A percentile compares a stretch with the other conserved stretches of the same genome.
These are phyloP conservation scores for Macrotus californicus DNA, from an alignment of 2,113 vertebrate species.

Conservation along the genomic window DNA sequence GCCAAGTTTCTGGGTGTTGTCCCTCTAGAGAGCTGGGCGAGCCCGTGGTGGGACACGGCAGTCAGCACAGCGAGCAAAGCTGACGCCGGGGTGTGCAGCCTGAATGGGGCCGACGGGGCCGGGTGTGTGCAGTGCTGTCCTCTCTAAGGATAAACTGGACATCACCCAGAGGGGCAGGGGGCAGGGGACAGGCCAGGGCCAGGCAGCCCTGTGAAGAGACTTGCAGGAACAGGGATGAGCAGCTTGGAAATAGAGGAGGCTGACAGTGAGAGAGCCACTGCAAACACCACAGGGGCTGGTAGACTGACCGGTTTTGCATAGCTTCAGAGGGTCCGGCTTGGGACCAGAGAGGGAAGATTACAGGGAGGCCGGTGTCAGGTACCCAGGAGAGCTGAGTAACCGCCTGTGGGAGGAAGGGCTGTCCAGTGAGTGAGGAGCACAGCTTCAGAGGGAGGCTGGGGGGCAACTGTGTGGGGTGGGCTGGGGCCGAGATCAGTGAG, in stretches of 20 bases:
- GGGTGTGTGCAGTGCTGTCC: rapidly evolving
- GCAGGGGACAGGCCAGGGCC: neutral
- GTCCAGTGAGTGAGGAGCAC: neutral
- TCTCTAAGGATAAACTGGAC: neutral
- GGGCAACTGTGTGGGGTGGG: neutral
- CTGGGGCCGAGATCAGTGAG: neutral
- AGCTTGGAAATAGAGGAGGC: neutral
- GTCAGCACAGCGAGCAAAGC: too few species aligned
- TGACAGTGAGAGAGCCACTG: neutral
- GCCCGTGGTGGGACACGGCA: rapidly evolving
- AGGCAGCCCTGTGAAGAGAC: neutral
- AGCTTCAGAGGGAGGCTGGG: neutral
- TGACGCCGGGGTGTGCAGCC: neutral
- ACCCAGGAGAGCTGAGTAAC: neutral
- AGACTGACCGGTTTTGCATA: neutral
- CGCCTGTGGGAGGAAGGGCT: neutral
- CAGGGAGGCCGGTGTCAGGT: neutral
- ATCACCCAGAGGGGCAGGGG: neutral
- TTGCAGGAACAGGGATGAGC: neutral
- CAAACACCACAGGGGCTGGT: neutral
- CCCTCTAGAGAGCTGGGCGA: neutral
- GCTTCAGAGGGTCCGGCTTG: neutral
- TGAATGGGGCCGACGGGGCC: rapidly evolving
- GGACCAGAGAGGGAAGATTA: neutral
- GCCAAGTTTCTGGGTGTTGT: neutral